Evolutionary conservation across 37 sponge, comb jelly and placozoan genomes (phyloP), one percentile per base, ranked within the genome.

Genomic region (Eunapius fragilis): DNA sequence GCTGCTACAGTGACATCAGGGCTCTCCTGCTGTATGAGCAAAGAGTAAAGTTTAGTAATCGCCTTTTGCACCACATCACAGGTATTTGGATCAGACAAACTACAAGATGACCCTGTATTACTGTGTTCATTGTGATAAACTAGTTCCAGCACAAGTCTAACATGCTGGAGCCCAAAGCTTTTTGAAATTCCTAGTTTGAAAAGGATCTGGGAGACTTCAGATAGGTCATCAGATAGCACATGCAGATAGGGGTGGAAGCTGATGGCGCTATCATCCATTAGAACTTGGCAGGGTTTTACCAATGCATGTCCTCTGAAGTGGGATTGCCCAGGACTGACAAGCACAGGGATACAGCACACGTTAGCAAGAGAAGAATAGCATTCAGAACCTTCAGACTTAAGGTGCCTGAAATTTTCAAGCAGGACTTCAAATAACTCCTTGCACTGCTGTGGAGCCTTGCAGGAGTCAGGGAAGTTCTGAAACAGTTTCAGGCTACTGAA

Each of bases 401-500:
- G 50, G 33, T 69, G 78, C 49, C 32, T 31, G 5, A 89, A 77
- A 25, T 79, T 32, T 3, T 74, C 37, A 30, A 30, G 5, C 23
- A 89, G 33, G 3, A 85, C 37, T 10, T 50, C 31, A 2, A 85
- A 19, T 4, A 89, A 31, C 14, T 30, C 31, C n/a, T 31, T 45
- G 76, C n/a, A 28, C 28, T 48, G 31, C 10, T 25, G 74, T 17
- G 83, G 77, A 33, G 71, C 48, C 25, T 26, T 25, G 27, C 34
- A 25, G 0, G 28, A 28, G 6, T 10, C 31, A 82, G 88, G 73
- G 70, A 70, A 91, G 11, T 76, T 91, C 14, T 69, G 23, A 72
- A 91, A 86, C 6, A 91, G 72, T 6, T 34, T 38, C 6, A 31
- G 24, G 34, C 80, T 34, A 33, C 81, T 9, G 35, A 77, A 83